phyloP scores from a whole-genome alignment of 2,113 vertebrate species.

The Mugil cephalus region DNA sequence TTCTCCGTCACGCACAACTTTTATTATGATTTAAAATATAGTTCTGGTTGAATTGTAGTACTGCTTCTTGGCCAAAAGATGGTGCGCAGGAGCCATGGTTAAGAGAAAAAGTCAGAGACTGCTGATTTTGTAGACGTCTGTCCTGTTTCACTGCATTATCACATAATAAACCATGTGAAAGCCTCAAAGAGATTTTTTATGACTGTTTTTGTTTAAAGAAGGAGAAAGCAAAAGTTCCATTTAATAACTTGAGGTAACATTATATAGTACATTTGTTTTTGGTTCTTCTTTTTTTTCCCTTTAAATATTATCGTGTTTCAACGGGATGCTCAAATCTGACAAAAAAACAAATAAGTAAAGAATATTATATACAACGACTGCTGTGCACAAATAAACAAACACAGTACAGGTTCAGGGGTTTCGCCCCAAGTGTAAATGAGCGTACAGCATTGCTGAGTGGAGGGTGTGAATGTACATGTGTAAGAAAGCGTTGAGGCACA shows the following conservation, averaged over 20 bases:
- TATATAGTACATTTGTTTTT: neutral
- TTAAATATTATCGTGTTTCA: neutral
- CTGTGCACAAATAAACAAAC: conserved; percentile 19
- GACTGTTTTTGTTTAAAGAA: neutral
- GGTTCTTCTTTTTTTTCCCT: neutral
- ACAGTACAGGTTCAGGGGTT: conserved; percentile 29
- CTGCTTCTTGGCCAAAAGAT: conserved; percentile 34
- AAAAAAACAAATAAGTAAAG: neutral
- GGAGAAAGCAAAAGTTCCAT: neutral
- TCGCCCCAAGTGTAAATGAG: conserved; percentile 62
- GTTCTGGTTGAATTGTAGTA: conserved; percentile 20
- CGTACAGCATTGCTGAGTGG: conserved; percentile 52
- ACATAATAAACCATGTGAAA: conserved; percentile 14
- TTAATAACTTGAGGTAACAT: neutral
- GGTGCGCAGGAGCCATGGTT: conserved; percentile 24
- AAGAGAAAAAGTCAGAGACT: neutral
- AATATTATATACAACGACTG: neutral
- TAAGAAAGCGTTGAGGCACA: conserved; percentile 75
- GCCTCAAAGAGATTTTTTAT: conserved; percentile 1
- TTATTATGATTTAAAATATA: too few species aligned
- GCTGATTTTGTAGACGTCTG: neutral
- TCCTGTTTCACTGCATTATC: conserved; percentile 9
- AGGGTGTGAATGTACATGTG: conserved; percentile 71
- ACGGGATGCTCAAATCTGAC: neutral
- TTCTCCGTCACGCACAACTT: too few species aligned